These are phyloP conservation scores for Carpatolechia fugitivella DNA, from an alignment of 2,888 invertebrate species.

Conservation along the genomic window DNA sequence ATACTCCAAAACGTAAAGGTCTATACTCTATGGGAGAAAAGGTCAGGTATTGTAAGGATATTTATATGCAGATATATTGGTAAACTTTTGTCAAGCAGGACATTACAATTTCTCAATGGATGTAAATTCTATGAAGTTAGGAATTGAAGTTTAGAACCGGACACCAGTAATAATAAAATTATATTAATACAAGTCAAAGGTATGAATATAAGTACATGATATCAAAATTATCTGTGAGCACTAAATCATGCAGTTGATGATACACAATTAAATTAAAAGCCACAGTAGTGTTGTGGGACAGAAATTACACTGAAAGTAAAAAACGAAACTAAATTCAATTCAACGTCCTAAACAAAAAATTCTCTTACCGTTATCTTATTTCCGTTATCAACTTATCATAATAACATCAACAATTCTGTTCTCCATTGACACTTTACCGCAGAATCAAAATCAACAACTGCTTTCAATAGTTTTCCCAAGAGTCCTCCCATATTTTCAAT, in stretches of 20 bases:
- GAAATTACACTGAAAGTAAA: no score
- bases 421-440: conserved; percentile 8
- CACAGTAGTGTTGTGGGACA: no score
- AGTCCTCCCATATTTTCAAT: conserved; percentile 68
- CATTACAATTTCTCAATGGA: conserved; percentile 20
- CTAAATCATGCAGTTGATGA: no score
- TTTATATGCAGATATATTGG: conserved; percentile 54
- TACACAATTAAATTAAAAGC: no score
- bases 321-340: no score
- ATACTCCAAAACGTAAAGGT: conserved; percentile 49
- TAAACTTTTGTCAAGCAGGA: conserved; percentile 23
- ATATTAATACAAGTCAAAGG: no score
- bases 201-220: no score
- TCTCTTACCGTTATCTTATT: no score
- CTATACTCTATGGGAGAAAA: conserved; percentile 44
- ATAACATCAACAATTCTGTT: background rate
- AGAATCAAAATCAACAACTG: conserved; percentile 14
- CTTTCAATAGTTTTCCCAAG: conserved; percentile 48
- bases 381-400: no score
- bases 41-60: conserved; percentile 56
- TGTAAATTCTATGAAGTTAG: conserved; percentile 4
- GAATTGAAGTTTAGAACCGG: background rate
- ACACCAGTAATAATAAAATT: no score
- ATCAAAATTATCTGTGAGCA: no score
- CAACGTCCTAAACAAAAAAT: no score